Evolutionary conservation across 2,888 invertebrate genomes (phyloP), one percentile per base, ranked within the genome.

Genomic region (Malacosoma neustria): DNA sequence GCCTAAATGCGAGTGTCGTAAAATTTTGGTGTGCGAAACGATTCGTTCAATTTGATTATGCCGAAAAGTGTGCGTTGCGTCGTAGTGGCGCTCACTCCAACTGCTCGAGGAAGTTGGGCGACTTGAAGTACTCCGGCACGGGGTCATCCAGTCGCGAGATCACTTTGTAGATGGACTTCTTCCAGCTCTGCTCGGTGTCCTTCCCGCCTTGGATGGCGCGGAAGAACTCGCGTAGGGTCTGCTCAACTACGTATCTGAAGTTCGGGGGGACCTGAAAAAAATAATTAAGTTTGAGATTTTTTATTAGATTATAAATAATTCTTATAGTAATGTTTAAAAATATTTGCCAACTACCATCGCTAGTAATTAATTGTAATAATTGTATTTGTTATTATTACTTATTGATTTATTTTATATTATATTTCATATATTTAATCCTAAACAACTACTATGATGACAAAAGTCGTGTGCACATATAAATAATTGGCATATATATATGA

Each of bases 131-230:
- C 79, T 99, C 99, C 56, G 99, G 99, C 65, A 99, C 96, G 49
- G 95, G 94, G 86, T 99, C 99, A 88, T 99, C 99, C 87, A 99
- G 90, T 75, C 99, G 93, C 64, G 98, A 98, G 85, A 99, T 99
- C 68, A 99, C 94, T 87, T 99, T 99, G 91, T 99, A 99, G 87
- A 99, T 99, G 66, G 98, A 94, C 86, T 99, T 99, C 89, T 99
- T 99, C 99, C 99, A 99, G 69, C 98, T 98, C 81, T 98, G 99
- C 75, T 99, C 99, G 43, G 92, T 89, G 87, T 99, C 99, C 84
- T 98, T 97, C 54, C 96, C 97, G 65, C 94, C 92, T 75, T 95
- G 94, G 72, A 99, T 95, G 57, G 99, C 96, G 85, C 97, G 96
- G 93, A 96, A 99, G 90, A 99, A 99, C 87, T 99, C 99, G 54